A percentile compares a stretch with the other conserved stretches of the same genome.
Conservation (phyloP, 2,113 vertebrate species). For the Propithecus coquereli region DNA sequence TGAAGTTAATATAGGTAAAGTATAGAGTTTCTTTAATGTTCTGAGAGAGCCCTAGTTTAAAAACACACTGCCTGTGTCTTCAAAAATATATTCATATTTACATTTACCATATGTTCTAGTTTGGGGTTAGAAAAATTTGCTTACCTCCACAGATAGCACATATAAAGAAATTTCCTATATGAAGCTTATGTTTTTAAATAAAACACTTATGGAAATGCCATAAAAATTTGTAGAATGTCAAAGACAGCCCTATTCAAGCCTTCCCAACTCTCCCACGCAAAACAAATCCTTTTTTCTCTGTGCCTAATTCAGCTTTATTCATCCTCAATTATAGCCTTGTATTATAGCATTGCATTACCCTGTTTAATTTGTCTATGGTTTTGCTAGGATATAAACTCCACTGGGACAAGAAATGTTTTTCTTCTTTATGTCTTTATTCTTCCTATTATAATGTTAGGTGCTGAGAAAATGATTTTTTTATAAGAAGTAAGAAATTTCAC, state of each 20-base stretch:
- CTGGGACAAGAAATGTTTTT: not conserved
- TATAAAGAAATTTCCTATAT: not conserved
- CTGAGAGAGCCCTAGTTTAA: not conserved
- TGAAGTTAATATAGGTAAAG: not conserved
- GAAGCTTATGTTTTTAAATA: not conserved
- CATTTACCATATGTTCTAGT: not conserved
- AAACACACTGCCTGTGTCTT: not conserved
- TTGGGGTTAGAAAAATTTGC: not conserved
- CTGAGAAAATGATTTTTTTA: conserved; percentile 14
- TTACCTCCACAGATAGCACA: not conserved
- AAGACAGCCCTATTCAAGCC: not conserved
- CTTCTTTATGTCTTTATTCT: not conserved
- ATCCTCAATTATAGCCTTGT: not conserved
- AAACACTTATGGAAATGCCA: not conserved
- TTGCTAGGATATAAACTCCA: not conserved
- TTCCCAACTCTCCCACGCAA: not conserved
- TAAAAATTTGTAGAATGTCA: not conserved
- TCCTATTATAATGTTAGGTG: not conserved
- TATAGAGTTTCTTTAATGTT: not conserved
- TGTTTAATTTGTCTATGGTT: not conserved
- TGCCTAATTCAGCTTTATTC: not conserved
- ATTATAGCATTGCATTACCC: not conserved
- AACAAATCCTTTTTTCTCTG: not conserved
- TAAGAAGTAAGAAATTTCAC: conserved; percentile 13
- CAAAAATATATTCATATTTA: not conserved